These are phyloP conservation scores for Rotaria socialis DNA, from an alignment of 2,888 invertebrate species.

Conservation along the genomic window DNA sequence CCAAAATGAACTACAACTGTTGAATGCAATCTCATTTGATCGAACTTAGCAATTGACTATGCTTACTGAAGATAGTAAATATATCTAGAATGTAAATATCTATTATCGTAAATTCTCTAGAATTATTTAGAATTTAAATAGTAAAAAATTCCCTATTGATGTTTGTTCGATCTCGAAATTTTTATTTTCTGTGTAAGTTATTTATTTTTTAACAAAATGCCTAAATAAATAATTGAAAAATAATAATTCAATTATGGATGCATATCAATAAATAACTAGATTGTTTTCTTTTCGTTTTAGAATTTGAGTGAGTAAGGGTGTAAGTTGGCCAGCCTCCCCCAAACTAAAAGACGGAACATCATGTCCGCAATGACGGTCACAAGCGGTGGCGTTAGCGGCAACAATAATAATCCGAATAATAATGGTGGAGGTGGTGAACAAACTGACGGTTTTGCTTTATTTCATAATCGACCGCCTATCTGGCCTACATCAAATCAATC, in stretches of 20 bases:
- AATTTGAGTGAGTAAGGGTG: constrained; percentile 8
- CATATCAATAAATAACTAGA: background rate
- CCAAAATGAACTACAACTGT: background rate
- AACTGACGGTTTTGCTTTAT: background rate
- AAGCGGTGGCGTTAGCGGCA: background rate
- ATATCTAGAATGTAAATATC: too few relatives aligned
- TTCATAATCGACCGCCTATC: background rate
- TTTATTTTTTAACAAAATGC: background rate
- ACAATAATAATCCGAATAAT: background rate
- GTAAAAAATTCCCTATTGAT: background rate
- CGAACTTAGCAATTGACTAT: background rate
- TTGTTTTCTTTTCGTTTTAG: background rate
- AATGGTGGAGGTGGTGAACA: background rate
- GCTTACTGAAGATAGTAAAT: background rate
- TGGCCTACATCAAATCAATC: constrained; percentile 6
- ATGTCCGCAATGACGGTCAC: constrained; percentile 22
- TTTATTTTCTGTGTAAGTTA: background rate
- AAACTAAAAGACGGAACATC: constrained; percentile 57
- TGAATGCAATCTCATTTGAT: background rate
- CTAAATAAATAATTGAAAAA: background rate
- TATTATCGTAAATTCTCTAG: background rate
- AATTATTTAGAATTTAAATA: background rate
- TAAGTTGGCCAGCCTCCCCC: constrained; percentile 64
- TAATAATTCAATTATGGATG: background rate
- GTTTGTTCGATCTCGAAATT: background rate